phyloP scores from a whole-genome alignment of 2,113 vertebrate species.

The Daphoenositta chrysoptera region DNA sequence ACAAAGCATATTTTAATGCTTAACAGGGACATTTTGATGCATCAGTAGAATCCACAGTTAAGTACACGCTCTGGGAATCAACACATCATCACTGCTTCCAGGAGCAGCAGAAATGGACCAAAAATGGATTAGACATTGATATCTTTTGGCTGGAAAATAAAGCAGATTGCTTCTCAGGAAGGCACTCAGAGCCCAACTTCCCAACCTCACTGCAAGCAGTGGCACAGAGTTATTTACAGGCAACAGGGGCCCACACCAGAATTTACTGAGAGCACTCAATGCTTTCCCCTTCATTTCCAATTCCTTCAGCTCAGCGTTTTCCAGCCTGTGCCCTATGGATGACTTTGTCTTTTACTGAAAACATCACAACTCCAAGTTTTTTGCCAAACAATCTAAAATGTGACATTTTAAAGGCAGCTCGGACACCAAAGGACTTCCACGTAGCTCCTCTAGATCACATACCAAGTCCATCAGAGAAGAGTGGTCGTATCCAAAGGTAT shows the following conservation, averaged over 20 bases:
- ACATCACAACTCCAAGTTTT: background rate
- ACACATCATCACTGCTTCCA: background rate
- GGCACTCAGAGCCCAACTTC: background rate
- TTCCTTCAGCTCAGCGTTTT: background rate
- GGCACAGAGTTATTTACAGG: background rate
- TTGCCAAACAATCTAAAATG: background rate
- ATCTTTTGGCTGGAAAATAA: slow-evolving; percentile 37
- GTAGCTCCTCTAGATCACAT: background rate
- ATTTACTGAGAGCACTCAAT: background rate
- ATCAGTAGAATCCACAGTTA: background rate
- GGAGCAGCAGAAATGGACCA: slow-evolving; percentile 2
- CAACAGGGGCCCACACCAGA: background rate
- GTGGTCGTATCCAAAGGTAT: background rate
- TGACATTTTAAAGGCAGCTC: background rate
- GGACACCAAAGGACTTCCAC: background rate
- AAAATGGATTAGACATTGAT: background rate
- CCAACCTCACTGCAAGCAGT: background rate
- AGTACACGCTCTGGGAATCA: background rate
- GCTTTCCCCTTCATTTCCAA: background rate
- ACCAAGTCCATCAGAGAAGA: background rate
- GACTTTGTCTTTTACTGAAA: background rate
- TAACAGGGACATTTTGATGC: background rate
- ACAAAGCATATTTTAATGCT: background rate
- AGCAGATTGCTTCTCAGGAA: slow-evolving; percentile 44
- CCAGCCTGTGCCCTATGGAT: background rate